phyloP scores from a whole-genome alignment of 2,113 vertebrate species.

The Gymnogyps californianus region DNA sequence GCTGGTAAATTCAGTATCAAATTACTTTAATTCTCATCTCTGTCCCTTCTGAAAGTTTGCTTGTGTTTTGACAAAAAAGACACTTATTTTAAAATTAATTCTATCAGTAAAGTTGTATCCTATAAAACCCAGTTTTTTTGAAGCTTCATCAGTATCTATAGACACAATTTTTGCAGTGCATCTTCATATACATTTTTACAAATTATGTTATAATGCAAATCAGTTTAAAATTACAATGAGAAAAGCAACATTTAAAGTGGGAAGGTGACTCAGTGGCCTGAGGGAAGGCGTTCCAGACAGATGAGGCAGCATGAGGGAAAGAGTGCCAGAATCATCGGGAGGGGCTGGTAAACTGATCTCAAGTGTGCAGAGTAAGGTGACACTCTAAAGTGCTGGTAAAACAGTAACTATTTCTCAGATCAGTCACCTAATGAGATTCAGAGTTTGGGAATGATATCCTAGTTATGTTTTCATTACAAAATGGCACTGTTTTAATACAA shows the following conservation, averaged over 20 bases:
- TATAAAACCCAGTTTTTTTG: not conserved
- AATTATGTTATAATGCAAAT: not conserved
- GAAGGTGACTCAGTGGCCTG: constrained; percentile 38
- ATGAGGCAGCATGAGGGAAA: not conserved
- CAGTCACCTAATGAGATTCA: not conserved
- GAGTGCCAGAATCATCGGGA: not conserved
- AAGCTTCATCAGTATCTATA: not conserved
- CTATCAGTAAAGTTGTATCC: not conserved
- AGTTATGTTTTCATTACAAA: not conserved
- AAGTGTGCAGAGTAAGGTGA: not conserved
- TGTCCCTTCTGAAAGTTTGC: not conserved
- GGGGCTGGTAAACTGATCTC: not conserved
- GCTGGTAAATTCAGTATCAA: not conserved
- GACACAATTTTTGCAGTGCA: not conserved
- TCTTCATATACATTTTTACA: not conserved
- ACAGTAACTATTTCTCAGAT: not conserved
- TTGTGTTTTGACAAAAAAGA: not conserved
- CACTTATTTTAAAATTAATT: not conserved
- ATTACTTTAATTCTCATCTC: not conserved
- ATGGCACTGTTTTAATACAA: not conserved
- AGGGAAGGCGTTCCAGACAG: constrained; percentile 23
- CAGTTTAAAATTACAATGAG: not conserved
- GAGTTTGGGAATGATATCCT: not conserved
- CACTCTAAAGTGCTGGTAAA: not conserved
- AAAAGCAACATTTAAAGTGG: not conserved